These are phyloP conservation scores for Pseudomugil gertrudae DNA, from an alignment of 2,797 vertebrate genomes.

Conservation along the genomic window DNA sequence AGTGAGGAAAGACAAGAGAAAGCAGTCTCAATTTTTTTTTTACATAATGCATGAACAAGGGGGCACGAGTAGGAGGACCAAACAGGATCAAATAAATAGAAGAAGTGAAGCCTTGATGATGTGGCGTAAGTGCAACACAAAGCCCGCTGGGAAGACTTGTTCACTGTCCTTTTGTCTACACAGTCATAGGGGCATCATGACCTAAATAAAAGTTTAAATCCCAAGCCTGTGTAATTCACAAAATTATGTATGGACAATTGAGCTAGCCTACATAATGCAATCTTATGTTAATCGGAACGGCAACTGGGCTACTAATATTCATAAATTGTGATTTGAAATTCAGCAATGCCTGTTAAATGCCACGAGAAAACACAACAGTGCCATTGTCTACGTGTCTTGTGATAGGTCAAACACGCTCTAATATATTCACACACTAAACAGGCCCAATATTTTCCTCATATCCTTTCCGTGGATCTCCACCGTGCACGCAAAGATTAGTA, in stretches of 20 bases:
- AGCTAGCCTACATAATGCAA: constrained; percentile 64
- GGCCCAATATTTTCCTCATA: constrained; percentile 62
- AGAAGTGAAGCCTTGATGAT: constrained; percentile 81
- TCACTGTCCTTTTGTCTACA: constrained; percentile 80
- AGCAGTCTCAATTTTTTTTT: constrained; percentile 66
- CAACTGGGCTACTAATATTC: constrained; percentile 66
- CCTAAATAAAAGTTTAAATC: constrained; percentile 81
- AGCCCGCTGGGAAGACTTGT: constrained; percentile 78
- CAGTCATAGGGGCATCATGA: constrained; percentile 76
- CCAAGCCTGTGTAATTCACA: constrained; percentile 55
- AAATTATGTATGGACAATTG: constrained; percentile 70
- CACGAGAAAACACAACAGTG: constrained; percentile 76
- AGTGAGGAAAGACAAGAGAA: constrained; percentile 73
- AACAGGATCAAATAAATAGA: constrained; percentile 78
- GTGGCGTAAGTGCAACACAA: constrained; percentile 81
- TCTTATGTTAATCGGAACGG: constrained; percentile 71
- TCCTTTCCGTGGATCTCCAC: constrained; percentile 31
- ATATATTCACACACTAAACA: constrained; percentile 69
- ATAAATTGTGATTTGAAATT: constrained; percentile 77
- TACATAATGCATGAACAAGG: constrained; percentile 79
- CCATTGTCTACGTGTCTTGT: constrained; percentile 78
- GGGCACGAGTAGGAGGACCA: constrained; percentile 74
- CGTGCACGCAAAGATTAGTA: constrained; percentile 55
- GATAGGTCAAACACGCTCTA: constrained; percentile 78
- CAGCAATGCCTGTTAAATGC: constrained; percentile 78